Conservation (phyloP, 2,888 invertebrate genomes). For the Epsilonema sp. region DNA sequence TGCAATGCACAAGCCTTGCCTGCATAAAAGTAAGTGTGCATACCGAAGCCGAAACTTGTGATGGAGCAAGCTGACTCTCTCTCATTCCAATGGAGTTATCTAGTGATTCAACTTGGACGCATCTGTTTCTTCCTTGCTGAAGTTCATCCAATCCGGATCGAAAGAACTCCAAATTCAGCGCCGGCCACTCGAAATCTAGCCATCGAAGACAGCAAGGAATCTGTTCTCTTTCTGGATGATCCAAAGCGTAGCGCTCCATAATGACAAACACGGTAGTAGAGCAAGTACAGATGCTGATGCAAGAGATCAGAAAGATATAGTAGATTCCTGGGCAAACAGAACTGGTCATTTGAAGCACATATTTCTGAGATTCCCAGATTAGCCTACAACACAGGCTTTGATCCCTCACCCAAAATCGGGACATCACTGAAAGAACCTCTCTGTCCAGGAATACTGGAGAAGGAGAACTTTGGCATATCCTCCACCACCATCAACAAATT, state of each 20-base stretch:
- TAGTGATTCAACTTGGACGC: no score
- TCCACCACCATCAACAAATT: conserved; percentile 3
- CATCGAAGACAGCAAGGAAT: conserved; percentile 1
- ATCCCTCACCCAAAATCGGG: conserved; percentile 3
- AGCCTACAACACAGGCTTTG: not conserved
- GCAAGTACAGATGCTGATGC: conserved; percentile 22
- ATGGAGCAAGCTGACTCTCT: no score
- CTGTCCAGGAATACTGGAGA: conserved; percentile 1
- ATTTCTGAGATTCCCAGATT: not conserved
- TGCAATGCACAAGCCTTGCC: no score
- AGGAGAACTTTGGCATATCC: conserved; percentile 6
- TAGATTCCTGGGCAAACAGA: no score
- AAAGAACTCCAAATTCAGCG: no score
- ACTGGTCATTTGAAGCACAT: no score
- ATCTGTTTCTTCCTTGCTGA: no score
- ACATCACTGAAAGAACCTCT: conserved; percentile 6
- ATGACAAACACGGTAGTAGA: conserved; percentile 23
- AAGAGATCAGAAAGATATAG: conserved; percentile 23
- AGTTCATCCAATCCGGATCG: no score
- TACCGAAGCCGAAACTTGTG: no score
- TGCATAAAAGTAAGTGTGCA: no score
- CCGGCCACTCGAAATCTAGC: not conserved
- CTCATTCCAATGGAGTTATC: no score
- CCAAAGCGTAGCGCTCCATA: conserved; percentile 21
- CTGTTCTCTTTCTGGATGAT: not conserved